A percentile compares a stretch with the other conserved stretches of the same genome.
Conservation (phyloP, 2,113 vertebrate genomes). For the Romanogobio albipinnatus region DNA sequence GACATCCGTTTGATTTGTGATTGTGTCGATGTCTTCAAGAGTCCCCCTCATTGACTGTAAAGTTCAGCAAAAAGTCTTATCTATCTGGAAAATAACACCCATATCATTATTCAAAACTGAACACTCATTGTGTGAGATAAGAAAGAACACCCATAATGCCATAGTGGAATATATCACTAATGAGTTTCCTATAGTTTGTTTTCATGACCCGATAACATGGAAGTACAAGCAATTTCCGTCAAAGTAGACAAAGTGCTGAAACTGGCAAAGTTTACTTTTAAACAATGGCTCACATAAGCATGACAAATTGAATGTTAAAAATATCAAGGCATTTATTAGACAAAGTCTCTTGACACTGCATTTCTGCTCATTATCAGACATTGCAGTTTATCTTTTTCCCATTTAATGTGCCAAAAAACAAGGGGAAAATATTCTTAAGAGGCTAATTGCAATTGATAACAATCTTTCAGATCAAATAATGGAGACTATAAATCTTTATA, state of each 20-base stretch:
- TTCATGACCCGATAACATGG: conserved; percentile 40
- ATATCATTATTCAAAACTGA: not conserved
- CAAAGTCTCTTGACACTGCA: conserved; percentile 13
- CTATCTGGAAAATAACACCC: not conserved
- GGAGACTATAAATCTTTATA: conserved; percentile 15
- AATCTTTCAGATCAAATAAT: conserved; percentile 40
- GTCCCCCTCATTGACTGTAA: conserved; percentile 4
- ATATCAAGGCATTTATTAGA: conserved; percentile 12
- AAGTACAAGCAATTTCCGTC: conserved; percentile 34
- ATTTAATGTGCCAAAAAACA: conserved; percentile 26
- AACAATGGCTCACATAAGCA: conserved; percentile 31
- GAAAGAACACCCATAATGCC: not conserved
- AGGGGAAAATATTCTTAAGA: conserved; percentile 22
- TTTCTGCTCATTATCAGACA: conserved; percentile 36
- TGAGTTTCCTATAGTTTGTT: conserved; percentile 46
- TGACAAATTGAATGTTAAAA: conserved; percentile 21
- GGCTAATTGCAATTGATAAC: conserved; percentile 15
- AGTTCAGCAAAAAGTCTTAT: not conserved
- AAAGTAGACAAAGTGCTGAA: conserved; percentile 29
- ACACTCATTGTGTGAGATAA: conserved; percentile 34
- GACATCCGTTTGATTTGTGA: not conserved
- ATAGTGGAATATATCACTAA: conserved; percentile 19
- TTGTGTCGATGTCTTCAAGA: not conserved
- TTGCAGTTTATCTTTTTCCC: conserved; percentile 26
- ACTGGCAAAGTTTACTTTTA: conserved; percentile 1